A percentile compares a stretch with the other conserved stretches of the same genome.
Conservation (phyloP, 2,888 invertebrate genomes). For the Eueremaeus valkanovi region DNA sequence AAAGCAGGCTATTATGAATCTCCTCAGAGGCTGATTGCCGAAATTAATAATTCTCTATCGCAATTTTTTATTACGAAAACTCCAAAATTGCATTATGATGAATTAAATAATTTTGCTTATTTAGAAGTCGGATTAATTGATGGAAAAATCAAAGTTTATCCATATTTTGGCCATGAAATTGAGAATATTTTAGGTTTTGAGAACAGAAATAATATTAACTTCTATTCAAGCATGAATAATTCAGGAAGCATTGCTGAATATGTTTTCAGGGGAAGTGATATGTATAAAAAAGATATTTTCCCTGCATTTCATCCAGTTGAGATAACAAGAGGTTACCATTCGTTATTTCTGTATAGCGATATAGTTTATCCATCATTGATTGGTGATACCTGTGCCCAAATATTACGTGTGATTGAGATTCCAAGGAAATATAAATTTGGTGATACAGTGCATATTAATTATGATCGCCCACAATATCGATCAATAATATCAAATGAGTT, state of each 20-base stretch:
- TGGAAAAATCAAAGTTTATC: background rate
- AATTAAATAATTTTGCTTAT: background rate
- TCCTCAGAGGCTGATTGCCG: background rate
- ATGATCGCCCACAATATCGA: background rate
- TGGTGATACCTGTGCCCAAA: background rate
- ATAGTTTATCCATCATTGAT: slow-evolving; percentile 4
- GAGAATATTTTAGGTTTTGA: background rate
- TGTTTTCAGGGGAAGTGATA: too few relatives aligned
- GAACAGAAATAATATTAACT: background rate
- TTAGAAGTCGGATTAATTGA: background rate
- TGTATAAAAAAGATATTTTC: background rate
- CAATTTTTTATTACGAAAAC: background rate
- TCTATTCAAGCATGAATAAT: background rate
- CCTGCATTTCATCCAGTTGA: slow-evolving; percentile 3
- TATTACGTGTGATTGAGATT: background rate
- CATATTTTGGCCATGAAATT: background rate
- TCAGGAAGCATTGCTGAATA: too few relatives aligned
- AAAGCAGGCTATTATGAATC: background rate
- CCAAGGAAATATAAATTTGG: slow-evolving; percentile 18
- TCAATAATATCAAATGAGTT: slow-evolving; percentile 2
- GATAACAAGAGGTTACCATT: background rate
- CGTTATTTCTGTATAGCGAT: background rate
- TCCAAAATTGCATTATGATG: background rate
- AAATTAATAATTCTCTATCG: background rate
- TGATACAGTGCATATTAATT: background rate